Base-by-base conservation (phyloP, 1,140 invertebrate species). In the Drosophila punjabiensis region DNA sequence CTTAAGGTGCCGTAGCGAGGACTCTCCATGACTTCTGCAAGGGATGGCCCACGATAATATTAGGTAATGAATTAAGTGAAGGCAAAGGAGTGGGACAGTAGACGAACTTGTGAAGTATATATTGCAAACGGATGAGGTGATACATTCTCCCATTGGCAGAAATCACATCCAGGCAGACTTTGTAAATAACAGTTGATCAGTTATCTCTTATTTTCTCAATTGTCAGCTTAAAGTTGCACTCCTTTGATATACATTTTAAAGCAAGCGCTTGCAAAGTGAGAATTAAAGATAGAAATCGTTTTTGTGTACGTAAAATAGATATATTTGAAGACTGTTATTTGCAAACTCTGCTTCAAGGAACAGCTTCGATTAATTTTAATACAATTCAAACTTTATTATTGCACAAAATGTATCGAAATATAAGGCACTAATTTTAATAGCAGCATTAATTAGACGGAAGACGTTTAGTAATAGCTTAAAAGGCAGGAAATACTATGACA, bases 1-100 rank as follows among this genome's bases (percentile, higher is more conserved):
- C 91, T 75, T 47, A 92, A 61, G 4, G 91, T 92, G 35, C 91
- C 91, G 60, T 92, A 92, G 43, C 91, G 91, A 5, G 91, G 91
- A 85, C 88, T 92, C 61, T 92, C 91, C 53, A 80, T 48, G 9
- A 88, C 76, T 77, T 92, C 91, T 92, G 56, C 30, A 67, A 67
- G 41, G 35, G 11, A 32, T 41, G n/a, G 32, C 41, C 7, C 7
- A 45, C 16, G 6, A 14, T 5, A 41, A 59, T 28, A 59, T 41
- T 43, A 59, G 10, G 56, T 30, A 24, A 59, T 59, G 56, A 28
- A 13, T 58, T n/a, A 28, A n/a, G 55, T 58, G 55, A 58, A 28
- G 5, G 9, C 9, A 4, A n/a, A 39, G n/a, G 14, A n/a, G 0
- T 24, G 18, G 33, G 13, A 24, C 35, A 58, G 35, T 58, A 58